A percentile compares a stretch with the other conserved stretches of the same genome.
Conservation (phyloP, 1,140 invertebrate genomes). For the Chelonus insularis region DNA sequence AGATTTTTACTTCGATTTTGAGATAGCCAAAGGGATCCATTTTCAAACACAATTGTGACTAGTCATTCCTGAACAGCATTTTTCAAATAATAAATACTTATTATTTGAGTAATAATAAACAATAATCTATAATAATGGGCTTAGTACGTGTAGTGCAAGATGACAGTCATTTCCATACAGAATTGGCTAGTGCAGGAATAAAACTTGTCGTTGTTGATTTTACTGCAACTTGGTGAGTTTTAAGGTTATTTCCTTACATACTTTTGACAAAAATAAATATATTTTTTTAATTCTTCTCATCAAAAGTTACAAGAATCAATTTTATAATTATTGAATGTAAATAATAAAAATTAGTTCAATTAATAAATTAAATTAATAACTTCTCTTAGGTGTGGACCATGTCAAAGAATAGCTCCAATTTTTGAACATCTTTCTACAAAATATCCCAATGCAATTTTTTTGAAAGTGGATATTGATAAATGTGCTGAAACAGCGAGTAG, state of each 20-base stretch:
- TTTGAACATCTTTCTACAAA: conserved; percentile 84
- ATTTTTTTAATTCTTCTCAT: background rate
- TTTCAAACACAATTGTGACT: no score
- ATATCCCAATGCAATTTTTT: conserved; percentile 87
- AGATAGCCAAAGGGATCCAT: no score
- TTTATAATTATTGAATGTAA: no score
- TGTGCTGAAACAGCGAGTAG: conserved; percentile 81
- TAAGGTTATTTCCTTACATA: conserved; percentile 38
- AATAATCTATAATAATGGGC: conserved; percentile 40
- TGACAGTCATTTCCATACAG: conserved; percentile 81
- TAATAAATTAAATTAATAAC: conserved; percentile 9
- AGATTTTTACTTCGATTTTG: no score
- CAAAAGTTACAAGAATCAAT: background rate
- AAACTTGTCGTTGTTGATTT: conserved; percentile 95
- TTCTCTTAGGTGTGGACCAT: conserved; percentile 86
- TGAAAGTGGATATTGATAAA: conserved; percentile 94
- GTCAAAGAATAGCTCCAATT: conserved; percentile 86
- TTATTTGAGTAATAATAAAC: no score
- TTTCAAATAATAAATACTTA: no score
- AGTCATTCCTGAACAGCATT: no score
- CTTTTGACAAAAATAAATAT: background rate
- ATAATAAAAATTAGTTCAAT: no score
- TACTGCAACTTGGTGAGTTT: conserved; percentile 81
- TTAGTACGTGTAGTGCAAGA: conserved; percentile 63
- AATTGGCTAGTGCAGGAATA: conserved; percentile 76